Conservation (phyloP, 2,797 vertebrate species). For the Gadopsis marmoratus region DNA sequence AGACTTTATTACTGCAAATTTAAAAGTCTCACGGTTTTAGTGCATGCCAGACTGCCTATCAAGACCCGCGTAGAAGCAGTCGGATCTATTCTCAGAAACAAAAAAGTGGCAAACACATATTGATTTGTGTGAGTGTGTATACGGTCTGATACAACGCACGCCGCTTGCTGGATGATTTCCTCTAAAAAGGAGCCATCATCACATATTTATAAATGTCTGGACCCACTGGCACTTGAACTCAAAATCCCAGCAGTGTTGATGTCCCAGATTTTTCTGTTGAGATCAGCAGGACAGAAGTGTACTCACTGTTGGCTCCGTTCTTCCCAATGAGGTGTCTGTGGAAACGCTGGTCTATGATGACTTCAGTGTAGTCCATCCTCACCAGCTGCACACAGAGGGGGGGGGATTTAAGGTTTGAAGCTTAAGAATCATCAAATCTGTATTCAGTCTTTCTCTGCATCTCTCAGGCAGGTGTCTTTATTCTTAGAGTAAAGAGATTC, state of each 20-base stretch:
- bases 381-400: conserved; percentile 76
- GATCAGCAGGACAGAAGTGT: background rate
- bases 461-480: background rate
- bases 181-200: background rate
- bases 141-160: no score
- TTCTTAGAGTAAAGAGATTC: background rate
- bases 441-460: background rate
- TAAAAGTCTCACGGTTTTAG: background rate
- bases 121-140: background rate
- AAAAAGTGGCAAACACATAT: background rate
- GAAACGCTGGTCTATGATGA: conserved; percentile 88
- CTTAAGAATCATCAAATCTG: background rate
- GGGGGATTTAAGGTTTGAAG: background rate
- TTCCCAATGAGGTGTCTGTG: conserved; percentile 89
- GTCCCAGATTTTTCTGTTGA: conserved; percentile 1
- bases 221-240: background rate
- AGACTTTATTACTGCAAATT: background rate
- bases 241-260: background rate
- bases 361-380: conserved; percentile 89
- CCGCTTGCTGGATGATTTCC: background rate
- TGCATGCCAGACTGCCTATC: background rate
- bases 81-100: background rate
- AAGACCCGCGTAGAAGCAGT: background rate
- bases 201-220: background rate
- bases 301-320: conserved; percentile 88